A percentile compares a stretch with the other conserved stretches of the same genome.
Conservation (phyloP, 2,888 invertebrate genomes). For the Orchesella flavescens region DNA sequence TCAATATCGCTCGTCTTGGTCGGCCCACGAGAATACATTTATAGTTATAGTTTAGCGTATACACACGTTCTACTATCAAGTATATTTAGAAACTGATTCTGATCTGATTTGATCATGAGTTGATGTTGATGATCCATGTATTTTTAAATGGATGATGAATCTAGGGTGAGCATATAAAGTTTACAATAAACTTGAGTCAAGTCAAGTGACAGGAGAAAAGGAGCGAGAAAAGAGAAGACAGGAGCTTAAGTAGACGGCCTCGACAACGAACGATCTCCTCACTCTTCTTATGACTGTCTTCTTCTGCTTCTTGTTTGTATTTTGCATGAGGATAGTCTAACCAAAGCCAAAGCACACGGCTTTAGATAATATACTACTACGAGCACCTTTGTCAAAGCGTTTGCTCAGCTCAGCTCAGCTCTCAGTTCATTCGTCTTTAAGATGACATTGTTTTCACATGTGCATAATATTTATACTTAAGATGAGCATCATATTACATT, state of each 20-base stretch:
- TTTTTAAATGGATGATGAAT: constrained; percentile 1
- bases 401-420: no score
- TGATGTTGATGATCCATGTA: no score
- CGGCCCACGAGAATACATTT: neutral
- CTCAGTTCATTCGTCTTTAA: constrained; percentile 32
- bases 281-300: neutral
- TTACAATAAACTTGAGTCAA: constrained; percentile 13
- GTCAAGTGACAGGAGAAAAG: constrained; percentile 36
- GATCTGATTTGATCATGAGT: no score
- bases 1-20: neutral
- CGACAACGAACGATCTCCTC: constrained; percentile 17
- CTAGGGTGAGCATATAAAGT: constrained; percentile 24
- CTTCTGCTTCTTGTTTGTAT: constrained; percentile 4
- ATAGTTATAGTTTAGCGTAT: neutral
- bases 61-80: no score
- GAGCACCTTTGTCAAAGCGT: constrained; percentile 37
- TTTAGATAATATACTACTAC: neutral
- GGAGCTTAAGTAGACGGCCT: constrained; percentile 46
- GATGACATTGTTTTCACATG: constrained; percentile 48
- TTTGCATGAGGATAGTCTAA: neutral
- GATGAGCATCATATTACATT: neutral
- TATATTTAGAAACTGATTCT: no score
- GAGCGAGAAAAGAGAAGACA: constrained; percentile 15
- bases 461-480: constrained; percentile 26
- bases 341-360: neutral